Evolutionary conservation across 2,113 vertebrate genomes (phyloP).

Genomic region (Grallaria varia): DNA sequence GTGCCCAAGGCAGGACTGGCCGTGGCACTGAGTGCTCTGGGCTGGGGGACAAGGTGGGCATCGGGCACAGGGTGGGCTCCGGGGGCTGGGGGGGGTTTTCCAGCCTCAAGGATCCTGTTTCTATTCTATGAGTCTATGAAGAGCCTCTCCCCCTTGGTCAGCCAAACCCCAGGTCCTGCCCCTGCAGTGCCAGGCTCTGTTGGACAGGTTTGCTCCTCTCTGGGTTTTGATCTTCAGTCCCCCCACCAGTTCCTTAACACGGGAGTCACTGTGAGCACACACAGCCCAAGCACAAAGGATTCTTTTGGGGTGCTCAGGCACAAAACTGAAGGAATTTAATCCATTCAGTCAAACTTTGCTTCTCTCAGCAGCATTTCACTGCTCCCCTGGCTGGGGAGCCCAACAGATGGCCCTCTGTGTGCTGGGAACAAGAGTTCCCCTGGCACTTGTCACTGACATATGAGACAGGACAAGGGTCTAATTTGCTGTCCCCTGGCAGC

Average conservation of each 20-base stretch:
- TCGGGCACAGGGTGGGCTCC: neutral
- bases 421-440: neutral
- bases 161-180: rapidly evolving
- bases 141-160: neutral
- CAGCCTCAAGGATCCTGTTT: neutral
- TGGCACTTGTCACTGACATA: neutral
- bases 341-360: neutral
- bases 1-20: rapidly evolving
- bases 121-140: neutral
- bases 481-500: neutral
- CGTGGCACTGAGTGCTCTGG: neutral
- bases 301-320: neutral
- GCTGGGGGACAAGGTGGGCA: neutral
- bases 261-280: neutral
- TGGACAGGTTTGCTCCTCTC: neutral
- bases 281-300: neutral
- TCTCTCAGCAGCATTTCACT: neutral
- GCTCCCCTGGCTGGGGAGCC: neutral
- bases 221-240: neutral
- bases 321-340: neutral
- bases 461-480: neutral
- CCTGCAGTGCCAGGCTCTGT: too few species aligned
- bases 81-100: neutral
- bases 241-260: neutral
- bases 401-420: conserved; percentile 8